Evolutionary conservation across 2,888 invertebrate genomes (phyloP).

Genomic region (Synanthedon tipuliformis): DNA sequence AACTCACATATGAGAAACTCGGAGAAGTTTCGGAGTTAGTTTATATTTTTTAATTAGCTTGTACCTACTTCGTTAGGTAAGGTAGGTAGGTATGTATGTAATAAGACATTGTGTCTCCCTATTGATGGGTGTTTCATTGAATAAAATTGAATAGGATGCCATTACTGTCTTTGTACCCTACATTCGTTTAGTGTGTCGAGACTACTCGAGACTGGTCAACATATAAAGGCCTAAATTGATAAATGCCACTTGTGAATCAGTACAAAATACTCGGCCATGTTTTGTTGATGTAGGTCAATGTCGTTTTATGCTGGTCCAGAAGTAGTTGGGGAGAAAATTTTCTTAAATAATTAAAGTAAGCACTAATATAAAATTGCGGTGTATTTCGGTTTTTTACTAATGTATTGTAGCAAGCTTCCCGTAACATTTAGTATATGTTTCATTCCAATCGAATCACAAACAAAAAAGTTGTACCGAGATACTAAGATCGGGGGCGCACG

Average conservation of each 20-base stretch:
- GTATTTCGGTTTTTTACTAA: background rate
- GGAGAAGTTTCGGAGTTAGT: too few relatives aligned
- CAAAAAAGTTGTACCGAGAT: too few relatives aligned
- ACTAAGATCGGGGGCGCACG: too few relatives aligned
- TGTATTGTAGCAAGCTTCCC: background rate
- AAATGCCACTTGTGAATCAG: slow-evolving; percentile 27
- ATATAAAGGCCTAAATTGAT: slow-evolving; percentile 28
- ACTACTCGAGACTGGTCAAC: background rate
- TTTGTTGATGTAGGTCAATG: slow-evolving; percentile 31
- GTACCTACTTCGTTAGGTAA: too few relatives aligned
- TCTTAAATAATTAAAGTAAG: background rate
- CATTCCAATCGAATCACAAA: too few relatives aligned
- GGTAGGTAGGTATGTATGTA: too few relatives aligned
- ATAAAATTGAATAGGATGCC: too few relatives aligned
- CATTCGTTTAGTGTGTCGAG: background rate
- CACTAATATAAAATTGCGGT: background rate
- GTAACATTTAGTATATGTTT: too few relatives aligned
- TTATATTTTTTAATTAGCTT: too few relatives aligned
- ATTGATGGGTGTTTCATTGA: background rate
- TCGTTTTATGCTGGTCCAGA: slow-evolving; percentile 7
- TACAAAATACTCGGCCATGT: slow-evolving; percentile 13
- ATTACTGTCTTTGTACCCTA: background rate
- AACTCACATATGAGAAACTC: too few relatives aligned
- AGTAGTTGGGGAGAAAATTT: too few relatives aligned
- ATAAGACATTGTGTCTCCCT: background rate